phyloP scores from a whole-genome alignment of 30 jellyfish, hydroid and myxozoan species.

The Cassiopea andromeda region DNA sequence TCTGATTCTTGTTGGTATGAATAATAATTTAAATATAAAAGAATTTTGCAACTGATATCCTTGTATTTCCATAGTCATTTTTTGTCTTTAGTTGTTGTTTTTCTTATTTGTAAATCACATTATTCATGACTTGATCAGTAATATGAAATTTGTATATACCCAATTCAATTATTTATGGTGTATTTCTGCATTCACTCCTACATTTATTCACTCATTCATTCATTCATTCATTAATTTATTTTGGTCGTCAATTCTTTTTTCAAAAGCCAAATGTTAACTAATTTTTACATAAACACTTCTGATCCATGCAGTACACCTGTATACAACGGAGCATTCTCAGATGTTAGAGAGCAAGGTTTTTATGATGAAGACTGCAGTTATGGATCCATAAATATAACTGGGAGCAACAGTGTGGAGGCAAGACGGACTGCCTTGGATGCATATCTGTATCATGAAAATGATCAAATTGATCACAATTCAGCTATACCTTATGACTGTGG shows the following conservation, averaged over 20 bases:
- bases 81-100: too few species aligned
- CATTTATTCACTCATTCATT: background rate
- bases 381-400: background rate
- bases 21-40: too few species aligned
- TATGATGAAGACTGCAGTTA: background rate
- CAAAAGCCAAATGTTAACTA: too few species aligned
- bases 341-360: background rate
- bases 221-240: background rate
- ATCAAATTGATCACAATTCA: background rate
- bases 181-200: background rate
- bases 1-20: too few species aligned
- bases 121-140: too few species aligned
- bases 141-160: too few species aligned
- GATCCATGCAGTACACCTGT: background rate
- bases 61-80: too few species aligned
- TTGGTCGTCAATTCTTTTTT: background rate
- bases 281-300: background rate
- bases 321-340: background rate
- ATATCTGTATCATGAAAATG: slow-evolving; percentile 18
- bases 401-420: slow-evolving; percentile 17
- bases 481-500: background rate
- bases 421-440: slow-evolving; percentile 24
- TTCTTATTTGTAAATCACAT: too few species aligned
- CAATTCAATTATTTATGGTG: too few species aligned
- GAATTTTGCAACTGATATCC: too few species aligned